Conservation (phyloP, 2,888 invertebrate species). For the Drosophila acutilabella region DNA sequence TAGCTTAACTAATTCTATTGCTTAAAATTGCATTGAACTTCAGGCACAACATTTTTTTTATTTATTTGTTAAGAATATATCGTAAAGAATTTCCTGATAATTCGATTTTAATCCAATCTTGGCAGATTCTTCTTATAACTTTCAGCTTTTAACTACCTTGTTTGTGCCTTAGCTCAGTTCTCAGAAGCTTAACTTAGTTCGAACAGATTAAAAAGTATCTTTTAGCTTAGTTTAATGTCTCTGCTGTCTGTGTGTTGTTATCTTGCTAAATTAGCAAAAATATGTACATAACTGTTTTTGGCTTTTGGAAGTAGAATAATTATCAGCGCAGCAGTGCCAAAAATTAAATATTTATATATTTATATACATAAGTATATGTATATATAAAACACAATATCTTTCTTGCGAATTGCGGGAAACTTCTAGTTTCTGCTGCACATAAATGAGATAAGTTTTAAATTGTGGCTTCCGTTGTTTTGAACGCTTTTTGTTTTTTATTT, state of each 20-base stretch:
- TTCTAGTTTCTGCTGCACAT: slow-evolving; percentile 15
- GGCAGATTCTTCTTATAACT: neutral
- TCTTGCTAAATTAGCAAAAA: slow-evolving; percentile 17
- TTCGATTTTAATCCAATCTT: too few relatives aligned
- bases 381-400: slow-evolving; percentile 1
- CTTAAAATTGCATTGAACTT: too few relatives aligned
- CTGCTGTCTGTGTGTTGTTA: slow-evolving; percentile 16
- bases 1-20: too few relatives aligned
- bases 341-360: slow-evolving; percentile 24
- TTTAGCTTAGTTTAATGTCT: neutral
- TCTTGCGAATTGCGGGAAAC: neutral
- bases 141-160: neutral
- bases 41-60: too few relatives aligned
- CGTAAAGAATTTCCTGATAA: too few relatives aligned
- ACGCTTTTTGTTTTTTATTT: neutral
- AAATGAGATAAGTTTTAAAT: slow-evolving; percentile 17
- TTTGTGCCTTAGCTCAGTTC: slow-evolving; percentile 1
- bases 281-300: slow-evolving; percentile 10
- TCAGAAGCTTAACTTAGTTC: neutral
- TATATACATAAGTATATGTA: neutral
- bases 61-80: too few relatives aligned
- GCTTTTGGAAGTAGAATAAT: slow-evolving; percentile 12
- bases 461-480: slow-evolving; percentile 20
- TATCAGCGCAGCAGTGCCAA: slow-evolving; percentile 9
- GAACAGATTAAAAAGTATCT: neutral